Base-by-base conservation (phyloP, 2,888 invertebrate species). In the Steinernema carpocapsae region DNA sequence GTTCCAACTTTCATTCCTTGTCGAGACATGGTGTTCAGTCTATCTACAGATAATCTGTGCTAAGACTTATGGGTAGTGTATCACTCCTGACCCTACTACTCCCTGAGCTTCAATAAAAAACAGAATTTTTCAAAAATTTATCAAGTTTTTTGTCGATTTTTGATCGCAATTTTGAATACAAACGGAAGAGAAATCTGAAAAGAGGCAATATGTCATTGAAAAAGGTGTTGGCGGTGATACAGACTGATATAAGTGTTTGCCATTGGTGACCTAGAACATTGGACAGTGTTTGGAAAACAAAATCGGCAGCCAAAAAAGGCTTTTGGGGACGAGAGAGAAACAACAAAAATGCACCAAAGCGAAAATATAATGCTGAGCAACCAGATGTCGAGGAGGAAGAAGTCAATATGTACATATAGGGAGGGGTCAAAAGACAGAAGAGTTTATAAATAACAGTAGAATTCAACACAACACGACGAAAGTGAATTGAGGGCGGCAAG, bases 401-500 rank as follows among this genome's bases (percentile, higher is more conserved):
- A 26, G 37, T 32, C 64, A 29, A 64, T 64, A 64, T 26, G 64
- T 64, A 64, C 26, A 64, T 17, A 52, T 24, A 52, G n/a, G n/a
- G n/a, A 37, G 37, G 37, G 37, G 37, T 37, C 37, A 37, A 64
- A 32, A 32, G 64, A 64, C 32, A n/a, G 64, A 12, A 19, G 56
- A 4, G 56, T 4, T 3, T 7, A 56, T 12, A 12, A 56, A 56
- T 17, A 64, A 32, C 10, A 6, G 37, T 29, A 26, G 64, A 64
- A 37, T n/a, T n/a, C n/a, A n/a, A 52, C 52, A 52, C 52, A 52
- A 52, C 52, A 24, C 37, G 37, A 37, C 12, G 10, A 17, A 64
- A 64, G 64, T 64, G 64, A 64, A 64, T 32, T 64, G 64, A 64
- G 24, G 64, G 22, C 29, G 64, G 64, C 64, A 64, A 64, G 64